Percentiles rank a stretch among this genome's conserved stretches.
These are phyloP conservation scores for Atethmia centrago DNA, from an alignment of 2,888 invertebrate genomes.

Conservation along the genomic window DNA sequence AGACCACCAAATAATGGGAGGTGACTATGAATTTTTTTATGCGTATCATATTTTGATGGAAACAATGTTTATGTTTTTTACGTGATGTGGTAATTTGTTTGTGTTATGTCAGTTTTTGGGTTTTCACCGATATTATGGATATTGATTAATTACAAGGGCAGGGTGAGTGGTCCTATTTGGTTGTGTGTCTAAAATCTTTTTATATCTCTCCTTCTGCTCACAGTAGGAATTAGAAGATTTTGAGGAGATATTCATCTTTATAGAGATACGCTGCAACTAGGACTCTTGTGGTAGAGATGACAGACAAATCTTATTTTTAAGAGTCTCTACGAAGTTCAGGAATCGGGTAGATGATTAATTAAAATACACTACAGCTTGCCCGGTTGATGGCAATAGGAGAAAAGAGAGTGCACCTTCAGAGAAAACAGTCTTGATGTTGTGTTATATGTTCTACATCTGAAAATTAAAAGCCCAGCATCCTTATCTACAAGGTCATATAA, in stretches of 20 bases:
- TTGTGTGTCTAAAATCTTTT: neutral
- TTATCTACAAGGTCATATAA: neutral
- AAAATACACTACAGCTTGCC: neutral
- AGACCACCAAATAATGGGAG: conserved; percentile 59
- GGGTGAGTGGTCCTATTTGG: neutral
- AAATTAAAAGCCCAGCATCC: neutral
- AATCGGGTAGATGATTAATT: neutral
- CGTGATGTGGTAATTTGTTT: conserved; percentile 20
- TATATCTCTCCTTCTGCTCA: neutral
- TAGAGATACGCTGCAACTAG: neutral
- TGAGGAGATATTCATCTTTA: neutral
- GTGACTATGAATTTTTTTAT: conserved; percentile 64
- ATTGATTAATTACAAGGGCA: conserved; percentile 3
- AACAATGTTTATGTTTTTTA: conserved; percentile 19
- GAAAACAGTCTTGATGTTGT: neutral
- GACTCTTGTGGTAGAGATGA: neutral
- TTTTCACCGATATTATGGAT: neutral
- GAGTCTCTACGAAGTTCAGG: neutral
- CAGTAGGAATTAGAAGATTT: neutral
- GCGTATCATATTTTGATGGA: conserved; percentile 53
- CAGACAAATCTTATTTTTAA: neutral
- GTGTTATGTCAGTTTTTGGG: conserved; percentile 3
- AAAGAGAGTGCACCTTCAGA: too few species aligned
- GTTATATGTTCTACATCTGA: neutral
- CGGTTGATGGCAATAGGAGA: neutral